Evolutionary conservation across 2,113 vertebrate genomes (phyloP).

Genomic region (Paramisgurnus dabryanus): DNA sequence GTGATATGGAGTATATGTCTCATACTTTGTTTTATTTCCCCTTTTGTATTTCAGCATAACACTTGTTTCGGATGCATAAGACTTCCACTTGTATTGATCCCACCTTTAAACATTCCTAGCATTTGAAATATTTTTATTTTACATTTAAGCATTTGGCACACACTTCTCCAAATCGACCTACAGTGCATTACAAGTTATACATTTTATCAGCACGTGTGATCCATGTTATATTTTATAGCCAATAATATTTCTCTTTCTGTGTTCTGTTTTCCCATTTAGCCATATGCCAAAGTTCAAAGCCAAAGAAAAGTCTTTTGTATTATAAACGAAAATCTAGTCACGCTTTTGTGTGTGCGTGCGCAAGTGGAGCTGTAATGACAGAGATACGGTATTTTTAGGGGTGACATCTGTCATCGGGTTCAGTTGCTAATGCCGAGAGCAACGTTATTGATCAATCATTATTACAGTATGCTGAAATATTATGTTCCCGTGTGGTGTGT

Average conservation of each 20-base stretch:
- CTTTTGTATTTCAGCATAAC: slow-evolving; percentile 17
- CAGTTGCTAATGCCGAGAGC: slow-evolving; percentile 57
- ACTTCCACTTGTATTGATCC: background rate
- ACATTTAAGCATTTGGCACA: no score
- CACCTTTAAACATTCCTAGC: no score
- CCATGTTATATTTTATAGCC: no score
- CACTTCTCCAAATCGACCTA: no score
- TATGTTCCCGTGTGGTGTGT: slow-evolving; percentile 49
- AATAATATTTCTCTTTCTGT: background rate
- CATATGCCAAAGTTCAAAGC: slow-evolving; percentile 33
- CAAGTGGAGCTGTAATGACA: slow-evolving; percentile 40
- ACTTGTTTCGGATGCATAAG: background rate
- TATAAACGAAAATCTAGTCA: slow-evolving; percentile 34
- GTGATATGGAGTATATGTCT: slow-evolving; percentile 30
- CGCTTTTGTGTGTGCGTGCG: slow-evolving; percentile 21
- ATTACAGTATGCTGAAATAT: slow-evolving; percentile 59
- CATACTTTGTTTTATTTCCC: slow-evolving; percentile 15
- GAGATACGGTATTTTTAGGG: slow-evolving; percentile 49
- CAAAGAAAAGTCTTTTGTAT: slow-evolving; percentile 55
- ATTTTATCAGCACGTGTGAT: no score
- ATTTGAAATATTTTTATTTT: background rate
- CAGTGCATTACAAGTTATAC: no score
- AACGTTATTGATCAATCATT: slow-evolving; percentile 54
- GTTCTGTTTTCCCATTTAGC: slow-evolving; percentile 21
- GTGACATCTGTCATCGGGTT: slow-evolving; percentile 55